These are phyloP conservation scores for Adelosebastes latens DNA, from an alignment of 2,797 vertebrate genomes.

Conservation along the genomic window DNA sequence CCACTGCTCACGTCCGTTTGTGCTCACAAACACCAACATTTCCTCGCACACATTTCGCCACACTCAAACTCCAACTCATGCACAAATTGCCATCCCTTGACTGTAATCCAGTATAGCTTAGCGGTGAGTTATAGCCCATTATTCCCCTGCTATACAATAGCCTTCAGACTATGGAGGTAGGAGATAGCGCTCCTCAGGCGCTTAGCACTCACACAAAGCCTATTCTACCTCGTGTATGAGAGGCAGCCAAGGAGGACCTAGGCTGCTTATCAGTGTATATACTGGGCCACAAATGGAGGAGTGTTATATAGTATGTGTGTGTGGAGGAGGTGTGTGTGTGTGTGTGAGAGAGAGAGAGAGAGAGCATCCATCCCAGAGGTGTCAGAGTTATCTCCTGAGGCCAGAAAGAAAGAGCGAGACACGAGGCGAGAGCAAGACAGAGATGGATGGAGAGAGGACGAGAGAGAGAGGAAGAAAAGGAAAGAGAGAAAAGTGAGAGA, in stretches of 20 bases:
- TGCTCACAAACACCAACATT: not conserved
- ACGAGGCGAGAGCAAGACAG: slow-evolving; percentile 26
- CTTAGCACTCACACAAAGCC: slow-evolving; percentile 61
- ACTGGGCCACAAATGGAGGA: slow-evolving; percentile 44
- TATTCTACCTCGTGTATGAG: slow-evolving; percentile 52
- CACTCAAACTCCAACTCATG: not conserved
- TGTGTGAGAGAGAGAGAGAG: not conserved
- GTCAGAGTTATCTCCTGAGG: slow-evolving; percentile 71
- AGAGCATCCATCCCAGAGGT: slow-evolving; percentile 67
- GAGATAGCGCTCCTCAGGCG: slow-evolving; percentile 63
- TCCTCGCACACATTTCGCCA: not conserved
- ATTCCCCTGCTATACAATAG: slow-evolving; percentile 58
- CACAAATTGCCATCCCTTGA: slow-evolving; percentile 52
- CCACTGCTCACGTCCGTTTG: not conserved
- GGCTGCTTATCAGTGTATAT: slow-evolving; percentile 68
- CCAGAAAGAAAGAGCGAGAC: slow-evolving; percentile 57
- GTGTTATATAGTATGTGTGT: slow-evolving; percentile 7
- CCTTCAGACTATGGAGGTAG: slow-evolving; percentile 61
- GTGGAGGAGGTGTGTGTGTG: not conserved
- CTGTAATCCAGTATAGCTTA: slow-evolving; percentile 66
- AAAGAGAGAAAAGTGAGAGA: not conserved
- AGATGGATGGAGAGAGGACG: slow-evolving; percentile 44
- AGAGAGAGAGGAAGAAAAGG: not conserved
- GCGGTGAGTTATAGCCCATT: slow-evolving; percentile 70
- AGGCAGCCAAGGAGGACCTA: slow-evolving; percentile 48